Evolutionary conservation across 2,888 invertebrate genomes (phyloP), one percentile per base, ranked within the genome.

Genomic region (Apodemia mormo): DNA sequence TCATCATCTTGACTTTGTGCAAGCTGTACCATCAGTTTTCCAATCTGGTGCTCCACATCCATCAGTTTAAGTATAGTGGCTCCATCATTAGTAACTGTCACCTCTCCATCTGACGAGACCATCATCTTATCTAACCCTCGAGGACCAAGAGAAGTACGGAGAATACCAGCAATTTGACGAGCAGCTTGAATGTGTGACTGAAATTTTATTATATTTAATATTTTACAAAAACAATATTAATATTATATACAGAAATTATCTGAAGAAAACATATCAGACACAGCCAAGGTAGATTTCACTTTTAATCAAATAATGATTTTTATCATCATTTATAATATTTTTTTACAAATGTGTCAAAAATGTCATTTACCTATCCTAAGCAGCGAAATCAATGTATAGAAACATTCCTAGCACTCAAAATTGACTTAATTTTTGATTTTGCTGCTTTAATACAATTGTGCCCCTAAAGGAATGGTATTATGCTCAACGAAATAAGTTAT

Each of bases 1-100:
- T 99, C 99, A 93, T 99, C 99, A 87, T 99, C 99, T 89, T 99
- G 99, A 70, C 99, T 99, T 89, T 99, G 99, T 40, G 99, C 98
- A 72, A 99, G 90, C 86, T 99, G 98, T 37, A 99, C 99, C 95
- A 99, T 96, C 67, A 99, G 94, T 87, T 99, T 99, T 54, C 98
- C 99, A 78, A 99, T 98, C 94, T 99, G 97, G 86, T 99, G 99
- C 43, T 99, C 99, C 7, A 99, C 98, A 86, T 99, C 99, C 99
- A 99, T 99, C 91, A 98, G 95, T 89, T 99, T 98, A 77, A 99
- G 94, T 81, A 99, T 99, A 1, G 99, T 99, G n/a, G 99, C 99
- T 37, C 99, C 99, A 91, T 99, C 99, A 84, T 99, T 99, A 65
- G 99, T 99, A 58, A 99, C 97, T 0, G 98, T 98, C 1, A 99